These are phyloP conservation scores for Chondrilla cf. caribensis DNA, from an alignment of 37 sponge, comb jelly and placozoan species.

Conservation along the genomic window DNA sequence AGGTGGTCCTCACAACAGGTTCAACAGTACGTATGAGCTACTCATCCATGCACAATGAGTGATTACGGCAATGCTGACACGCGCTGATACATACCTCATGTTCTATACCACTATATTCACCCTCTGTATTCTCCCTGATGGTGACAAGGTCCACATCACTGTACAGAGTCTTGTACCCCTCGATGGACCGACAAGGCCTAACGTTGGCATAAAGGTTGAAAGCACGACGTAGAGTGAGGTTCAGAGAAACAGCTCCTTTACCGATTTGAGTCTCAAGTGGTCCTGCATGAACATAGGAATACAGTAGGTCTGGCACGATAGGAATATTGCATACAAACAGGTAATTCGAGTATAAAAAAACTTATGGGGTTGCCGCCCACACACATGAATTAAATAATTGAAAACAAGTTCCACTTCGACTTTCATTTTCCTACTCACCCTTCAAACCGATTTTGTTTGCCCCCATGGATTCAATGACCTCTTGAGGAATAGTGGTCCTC, in stretches of 20 bases:
- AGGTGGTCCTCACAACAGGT: no score
- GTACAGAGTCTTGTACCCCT: constrained; percentile 84
- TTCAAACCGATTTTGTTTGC: constrained; percentile 97
- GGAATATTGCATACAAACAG: no score
- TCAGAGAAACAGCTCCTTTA: constrained; percentile 95
- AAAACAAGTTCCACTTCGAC: no score
- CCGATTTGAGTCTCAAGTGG: constrained; percentile 98
- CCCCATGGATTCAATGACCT: constrained; percentile 85
- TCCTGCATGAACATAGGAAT: constrained; percentile 38
- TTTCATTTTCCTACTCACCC: no score
- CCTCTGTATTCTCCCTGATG: constrained; percentile 98
- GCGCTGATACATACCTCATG: constrained; percentile 87
- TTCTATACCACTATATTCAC: constrained; percentile 98
- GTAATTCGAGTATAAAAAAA: no score
- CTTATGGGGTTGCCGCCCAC: no score
- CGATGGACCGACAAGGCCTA: constrained; percentile 85
- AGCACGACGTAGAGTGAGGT: constrained; percentile 91
- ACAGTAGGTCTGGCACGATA: no score
- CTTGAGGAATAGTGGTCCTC: constrained; percentile 75
- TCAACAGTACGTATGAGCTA: no score
- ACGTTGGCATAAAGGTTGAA: constrained; percentile 98
- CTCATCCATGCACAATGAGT: no score
- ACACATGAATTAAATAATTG: no score
- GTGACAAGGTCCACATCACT: constrained; percentile 93
- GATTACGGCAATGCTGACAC: no score